Evolutionary conservation across 2,888 invertebrate species (phyloP), one percentile per base, ranked within the genome.

Genomic region (Palloptera scutellata): DNA sequence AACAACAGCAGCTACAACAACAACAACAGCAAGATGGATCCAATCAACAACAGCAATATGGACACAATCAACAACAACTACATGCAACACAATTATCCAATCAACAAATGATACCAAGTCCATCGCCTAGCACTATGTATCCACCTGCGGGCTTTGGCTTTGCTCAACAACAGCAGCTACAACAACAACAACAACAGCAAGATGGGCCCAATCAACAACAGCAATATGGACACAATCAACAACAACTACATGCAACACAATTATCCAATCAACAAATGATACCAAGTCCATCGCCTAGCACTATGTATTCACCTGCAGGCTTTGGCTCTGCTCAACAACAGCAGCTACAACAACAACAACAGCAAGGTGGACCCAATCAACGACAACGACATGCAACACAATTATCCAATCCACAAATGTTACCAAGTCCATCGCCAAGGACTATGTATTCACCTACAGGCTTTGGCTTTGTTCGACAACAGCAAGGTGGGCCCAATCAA

Each of bases 101-200:
- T n/a, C n/a, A n/a, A n/a, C n/a, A n/a, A n/a, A 90, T 89, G 86
- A n/a, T n/a, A n/a, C 94, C 93, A 80, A 93, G 93, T 77, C 93
- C 93, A 0, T 91, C 92, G 15, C 75, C 75, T 1, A 73, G 72
- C 11, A 92, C 93, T 0, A 92, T 91, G 0, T 76, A 81, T 0
- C 82, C 81, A 1, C 86, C 86, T 1, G 85, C 86, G 9, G 74
- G 73, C 75, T 66, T 74, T 77, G 70, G 74, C 76, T 41, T 79
- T 75, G 45, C 78, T 10, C 80, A 78, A 43, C 74, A 73, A 15
- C 77, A 76, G 17, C 75, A 77, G 45, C 74, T 75, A 52, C 71
- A n/a, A n/a, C n/a, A n/a, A n/a, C n/a, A n/a, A n/a, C 80, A 76
- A 15, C 73, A 73, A 0, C 75, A 78, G 59, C 72, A 78, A 30